Percentiles rank a stretch among this genome's conserved stretches.
These are phyloP conservation scores for Zaprionus vittiger DNA, from an alignment of 1,140 invertebrate species.

Conservation along the genomic window DNA sequence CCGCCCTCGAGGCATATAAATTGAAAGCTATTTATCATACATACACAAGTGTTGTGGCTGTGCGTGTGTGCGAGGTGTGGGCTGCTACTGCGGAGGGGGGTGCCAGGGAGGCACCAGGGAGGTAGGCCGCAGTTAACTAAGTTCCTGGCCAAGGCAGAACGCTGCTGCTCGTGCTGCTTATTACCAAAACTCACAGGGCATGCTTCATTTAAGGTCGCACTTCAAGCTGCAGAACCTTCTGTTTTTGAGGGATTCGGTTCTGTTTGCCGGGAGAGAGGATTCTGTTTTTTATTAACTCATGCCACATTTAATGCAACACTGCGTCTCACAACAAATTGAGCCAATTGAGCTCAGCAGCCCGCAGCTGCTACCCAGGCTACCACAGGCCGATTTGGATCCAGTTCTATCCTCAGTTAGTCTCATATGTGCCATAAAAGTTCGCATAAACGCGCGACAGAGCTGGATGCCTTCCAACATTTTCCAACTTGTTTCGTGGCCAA, in stretches of 20 bases:
- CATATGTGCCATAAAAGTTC: constrained; percentile 79
- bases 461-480: constrained; percentile 24
- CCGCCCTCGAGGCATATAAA: constrained; percentile 78
- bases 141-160: constrained; percentile 55
- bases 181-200: constrained; percentile 55
- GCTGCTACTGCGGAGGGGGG: constrained; percentile 6
- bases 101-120: background rate
- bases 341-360: constrained; percentile 37
- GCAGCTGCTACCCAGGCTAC: constrained; percentile 50
- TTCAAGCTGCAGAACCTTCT: constrained; percentile 45
- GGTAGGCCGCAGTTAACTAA: constrained; percentile 65
- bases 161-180: constrained; percentile 43
- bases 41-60: constrained; percentile 43
- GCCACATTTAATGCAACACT: constrained; percentile 81
- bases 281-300: constrained; percentile 76
- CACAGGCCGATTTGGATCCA: constrained; percentile 39
- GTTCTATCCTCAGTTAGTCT: constrained; percentile 58
- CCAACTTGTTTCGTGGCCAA: constrained; percentile 47
- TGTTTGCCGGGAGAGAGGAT: background rate
- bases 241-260: constrained; percentile 38
- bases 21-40: constrained; percentile 83
- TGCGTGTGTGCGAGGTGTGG: constrained; percentile 7
- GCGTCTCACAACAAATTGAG: constrained; percentile 79
- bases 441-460: constrained; percentile 62
- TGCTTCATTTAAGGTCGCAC: constrained; percentile 75